These are phyloP conservation scores for Eupeodes latifasciatus DNA, from an alignment of 2,888 invertebrate species.

Conservation along the genomic window DNA sequence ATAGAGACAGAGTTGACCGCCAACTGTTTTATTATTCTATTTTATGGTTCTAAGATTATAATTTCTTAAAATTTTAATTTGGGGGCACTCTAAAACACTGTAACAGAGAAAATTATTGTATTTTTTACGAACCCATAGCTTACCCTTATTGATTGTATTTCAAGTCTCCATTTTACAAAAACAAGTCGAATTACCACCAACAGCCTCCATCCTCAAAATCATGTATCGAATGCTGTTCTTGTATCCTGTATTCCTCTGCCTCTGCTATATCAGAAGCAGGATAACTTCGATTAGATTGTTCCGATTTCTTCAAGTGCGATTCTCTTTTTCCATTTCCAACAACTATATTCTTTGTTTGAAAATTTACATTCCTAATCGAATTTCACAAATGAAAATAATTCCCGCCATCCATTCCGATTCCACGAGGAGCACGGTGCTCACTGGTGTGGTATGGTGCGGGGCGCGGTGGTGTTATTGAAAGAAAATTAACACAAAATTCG, in stretches of 20 bases:
- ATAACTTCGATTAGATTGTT: constrained; percentile 68
- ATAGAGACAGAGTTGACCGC: too few species aligned
- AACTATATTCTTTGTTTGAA: constrained; percentile 20
- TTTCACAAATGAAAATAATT: constrained; percentile 64
- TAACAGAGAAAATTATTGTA: too few species aligned
- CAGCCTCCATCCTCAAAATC: constrained; percentile 1
- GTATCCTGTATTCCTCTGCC: not conserved
- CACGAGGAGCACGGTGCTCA: not conserved
- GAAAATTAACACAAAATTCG: constrained; percentile 63
- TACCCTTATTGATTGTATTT: not conserved
- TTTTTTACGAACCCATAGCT: not conserved
- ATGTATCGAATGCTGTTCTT: constrained; percentile 39
- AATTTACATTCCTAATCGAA: constrained; percentile 73
- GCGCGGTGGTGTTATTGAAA: not conserved
- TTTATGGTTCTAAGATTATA: too few species aligned
- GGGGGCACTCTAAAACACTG: too few species aligned
- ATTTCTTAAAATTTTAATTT: too few species aligned
- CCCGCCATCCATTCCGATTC: too few species aligned
- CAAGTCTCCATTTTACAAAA: not conserved
- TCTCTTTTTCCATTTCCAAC: constrained; percentile 5
- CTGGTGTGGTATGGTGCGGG: too few species aligned
- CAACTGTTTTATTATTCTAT: too few species aligned
- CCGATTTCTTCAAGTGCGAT: constrained; percentile 59
- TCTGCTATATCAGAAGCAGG: constrained; percentile 13
- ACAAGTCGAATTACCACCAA: too few species aligned